Percentiles rank a stretch among this genome's conserved stretches.
These are phyloP conservation scores for Sebastes paucispinis DNA, from an alignment of 2,797 vertebrate genomes.

Conservation along the genomic window DNA sequence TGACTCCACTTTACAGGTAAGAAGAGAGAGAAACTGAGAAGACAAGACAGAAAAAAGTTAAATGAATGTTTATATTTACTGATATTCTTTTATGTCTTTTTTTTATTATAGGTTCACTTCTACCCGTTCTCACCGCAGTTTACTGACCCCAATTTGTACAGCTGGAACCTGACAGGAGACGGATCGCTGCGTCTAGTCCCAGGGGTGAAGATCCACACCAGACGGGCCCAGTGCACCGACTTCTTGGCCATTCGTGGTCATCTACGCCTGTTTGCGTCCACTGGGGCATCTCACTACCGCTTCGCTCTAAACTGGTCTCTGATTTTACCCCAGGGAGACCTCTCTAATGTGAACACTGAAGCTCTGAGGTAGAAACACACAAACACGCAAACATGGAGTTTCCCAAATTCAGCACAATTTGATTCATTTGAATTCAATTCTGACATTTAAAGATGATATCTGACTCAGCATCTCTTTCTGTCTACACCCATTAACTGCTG, in stretches of 20 bases:
- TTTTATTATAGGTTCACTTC: conserved; percentile 84
- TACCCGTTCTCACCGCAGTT: conserved; percentile 93
- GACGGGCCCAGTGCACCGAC: conserved; percentile 89
- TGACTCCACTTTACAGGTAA: conserved; percentile 91
- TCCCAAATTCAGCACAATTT: not conserved
- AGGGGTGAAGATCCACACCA: conserved; percentile 86
- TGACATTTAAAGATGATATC: not conserved
- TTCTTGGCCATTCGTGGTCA: conserved; percentile 89
- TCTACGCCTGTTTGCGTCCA: conserved; percentile 83
- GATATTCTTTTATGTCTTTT: not conserved
- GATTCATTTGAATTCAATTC: not conserved
- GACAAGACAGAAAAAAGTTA: not conserved
- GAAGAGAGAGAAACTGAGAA: not conserved
- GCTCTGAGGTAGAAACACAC: conserved; percentile 78
- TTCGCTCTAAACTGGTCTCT: conserved; percentile 95
- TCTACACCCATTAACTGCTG: not conserved
- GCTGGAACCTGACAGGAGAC: conserved; percentile 93
- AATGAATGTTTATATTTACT: not conserved
- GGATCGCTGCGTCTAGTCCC: conserved; percentile 83
- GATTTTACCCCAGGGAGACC: conserved; percentile 88
- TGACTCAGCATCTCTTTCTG: not conserved
- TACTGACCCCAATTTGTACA: conserved; percentile 88
- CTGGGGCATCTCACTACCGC: conserved; percentile 89
- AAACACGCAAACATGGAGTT: not conserved
- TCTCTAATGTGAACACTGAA: conserved; percentile 82